A percentile compares a stretch with the other conserved stretches of the same genome.
Evolutionary conservation across 2,888 invertebrate genomes (phyloP).

Genomic region (Zeuzera pyrina): DNA sequence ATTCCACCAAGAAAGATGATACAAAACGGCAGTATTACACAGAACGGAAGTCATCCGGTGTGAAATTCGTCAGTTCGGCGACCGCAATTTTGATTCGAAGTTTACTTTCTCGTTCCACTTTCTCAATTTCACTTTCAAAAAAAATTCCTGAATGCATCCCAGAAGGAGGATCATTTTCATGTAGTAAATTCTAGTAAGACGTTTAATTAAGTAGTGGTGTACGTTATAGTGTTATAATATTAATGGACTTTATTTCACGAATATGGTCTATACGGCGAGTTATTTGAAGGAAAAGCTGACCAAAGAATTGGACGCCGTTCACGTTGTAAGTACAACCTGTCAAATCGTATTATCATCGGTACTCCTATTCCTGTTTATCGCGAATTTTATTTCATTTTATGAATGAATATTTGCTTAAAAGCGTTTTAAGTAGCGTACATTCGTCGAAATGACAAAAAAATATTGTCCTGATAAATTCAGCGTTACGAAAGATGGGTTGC

Average conservation of each 20-base stretch:
- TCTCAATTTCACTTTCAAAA: constrained; percentile 57
- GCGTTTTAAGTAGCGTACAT: constrained; percentile 12
- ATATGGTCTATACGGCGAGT: constrained; percentile 78
- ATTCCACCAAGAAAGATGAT: constrained; percentile 14
- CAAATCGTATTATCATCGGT: constrained; percentile 31
- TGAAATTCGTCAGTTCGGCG: constrained; percentile 45
- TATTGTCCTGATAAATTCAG: constrained; percentile 51
- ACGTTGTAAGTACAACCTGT: constrained; percentile 79
- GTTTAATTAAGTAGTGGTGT: constrained; percentile 33
- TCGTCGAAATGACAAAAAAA: constrained; percentile 42
- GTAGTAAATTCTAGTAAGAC: constrained; percentile 8
- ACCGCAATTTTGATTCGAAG: constrained; percentile 41
- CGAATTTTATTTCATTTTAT: constrained; percentile 22
- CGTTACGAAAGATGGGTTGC: constrained; percentile 52
- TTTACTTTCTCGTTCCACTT: constrained; percentile 53
- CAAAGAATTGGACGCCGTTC: constrained; percentile 77
- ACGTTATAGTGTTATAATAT: constrained; percentile 28
- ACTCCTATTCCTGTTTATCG: constrained; percentile 39
- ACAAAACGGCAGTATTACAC: constrained; percentile 24
- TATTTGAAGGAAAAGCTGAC: constrained; percentile 77
- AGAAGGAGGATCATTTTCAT: constrained; percentile 17
- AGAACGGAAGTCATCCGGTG: constrained; percentile 31
- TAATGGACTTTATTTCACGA: constrained; percentile 49
- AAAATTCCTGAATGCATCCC: constrained; percentile 29
- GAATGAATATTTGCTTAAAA: constrained; percentile 25